phyloP scores from a whole-genome alignment of 2,888 invertebrate genomes.

The Rotaria sp. region DNA sequence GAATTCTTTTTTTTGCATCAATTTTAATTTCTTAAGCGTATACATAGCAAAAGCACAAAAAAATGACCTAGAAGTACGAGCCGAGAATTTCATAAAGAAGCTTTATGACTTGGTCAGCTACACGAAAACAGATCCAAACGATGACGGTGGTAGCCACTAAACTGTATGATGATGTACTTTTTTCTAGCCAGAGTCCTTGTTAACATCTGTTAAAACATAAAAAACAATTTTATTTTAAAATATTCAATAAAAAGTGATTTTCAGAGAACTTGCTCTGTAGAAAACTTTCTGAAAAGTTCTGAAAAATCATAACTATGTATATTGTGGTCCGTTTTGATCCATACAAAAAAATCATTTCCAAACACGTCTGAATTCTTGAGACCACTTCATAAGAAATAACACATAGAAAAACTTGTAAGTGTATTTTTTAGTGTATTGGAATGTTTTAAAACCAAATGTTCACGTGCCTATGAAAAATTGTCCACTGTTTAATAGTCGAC shows the following conservation, averaged over 20 bases:
- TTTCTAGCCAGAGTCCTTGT: not conserved
- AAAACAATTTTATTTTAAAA: not conserved
- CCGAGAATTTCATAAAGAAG: not conserved
- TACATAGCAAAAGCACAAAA: not conserved
- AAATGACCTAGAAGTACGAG: not conserved
- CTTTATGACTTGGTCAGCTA: not conserved
- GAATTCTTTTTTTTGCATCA: no score
- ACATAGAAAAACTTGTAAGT: not conserved
- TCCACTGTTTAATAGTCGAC: not conserved
- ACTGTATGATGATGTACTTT: not conserved
- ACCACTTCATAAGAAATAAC: not conserved
- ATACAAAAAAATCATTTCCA: no score
- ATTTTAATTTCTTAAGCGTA: no score
- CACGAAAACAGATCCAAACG: not conserved
- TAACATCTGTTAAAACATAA: not conserved
- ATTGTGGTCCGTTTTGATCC: not conserved
- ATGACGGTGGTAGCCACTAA: not conserved
- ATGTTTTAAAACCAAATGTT: not conserved
- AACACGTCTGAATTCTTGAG: not conserved
- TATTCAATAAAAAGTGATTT: not conserved
- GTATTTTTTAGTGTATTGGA: not conserved
- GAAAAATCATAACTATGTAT: not conserved
- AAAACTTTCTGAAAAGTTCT: not conserved
- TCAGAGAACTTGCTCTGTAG: not conserved
- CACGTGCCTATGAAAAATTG: not conserved